Conservation (phyloP, 2,888 invertebrate species). For the Polydrusus tereticollis region DNA sequence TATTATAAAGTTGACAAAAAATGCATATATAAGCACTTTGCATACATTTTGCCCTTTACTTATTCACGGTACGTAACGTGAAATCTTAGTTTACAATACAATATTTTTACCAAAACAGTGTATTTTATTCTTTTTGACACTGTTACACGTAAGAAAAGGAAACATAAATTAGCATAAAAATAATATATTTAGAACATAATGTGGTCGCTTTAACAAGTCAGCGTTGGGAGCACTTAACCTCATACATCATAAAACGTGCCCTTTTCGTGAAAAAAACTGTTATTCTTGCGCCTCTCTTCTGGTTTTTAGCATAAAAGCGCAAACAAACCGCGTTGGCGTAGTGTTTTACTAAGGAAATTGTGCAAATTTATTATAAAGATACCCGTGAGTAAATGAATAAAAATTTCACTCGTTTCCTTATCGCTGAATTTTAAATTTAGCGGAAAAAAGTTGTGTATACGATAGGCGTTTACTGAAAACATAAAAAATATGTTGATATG, state of each 20-base stretch:
- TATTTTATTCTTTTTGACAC: too few relatives aligned
- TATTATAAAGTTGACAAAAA: too few relatives aligned
- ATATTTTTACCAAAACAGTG: too few relatives aligned
- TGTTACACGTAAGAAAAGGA: background rate
- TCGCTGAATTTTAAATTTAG: conserved; percentile 5
- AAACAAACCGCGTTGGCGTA: conserved; percentile 16
- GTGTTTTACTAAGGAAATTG: conserved; percentile 9
- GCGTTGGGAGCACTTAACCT: conserved; percentile 20
- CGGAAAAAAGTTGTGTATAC: background rate
- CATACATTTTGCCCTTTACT: too few relatives aligned
- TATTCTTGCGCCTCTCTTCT: conserved; percentile 27
- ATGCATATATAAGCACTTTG: too few relatives aligned
- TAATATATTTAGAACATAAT: conserved; percentile 7
- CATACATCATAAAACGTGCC: conserved; percentile 31
- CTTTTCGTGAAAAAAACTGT: conserved; percentile 7
- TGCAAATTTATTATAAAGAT: conserved; percentile 28
- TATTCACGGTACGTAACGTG: too few relatives aligned
- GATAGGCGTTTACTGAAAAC: background rate
- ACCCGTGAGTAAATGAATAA: conserved; percentile 32
- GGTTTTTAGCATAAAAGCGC: conserved; percentile 27
- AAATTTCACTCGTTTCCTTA: conserved; percentile 8
- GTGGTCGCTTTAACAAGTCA: conserved; percentile 18
- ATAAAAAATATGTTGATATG: background rate
- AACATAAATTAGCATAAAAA: conserved; percentile 11
- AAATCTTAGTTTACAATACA: too few relatives aligned